phyloP scores from a whole-genome alignment of 1,140 invertebrate species.

The Procambarus virginalis region DNA sequence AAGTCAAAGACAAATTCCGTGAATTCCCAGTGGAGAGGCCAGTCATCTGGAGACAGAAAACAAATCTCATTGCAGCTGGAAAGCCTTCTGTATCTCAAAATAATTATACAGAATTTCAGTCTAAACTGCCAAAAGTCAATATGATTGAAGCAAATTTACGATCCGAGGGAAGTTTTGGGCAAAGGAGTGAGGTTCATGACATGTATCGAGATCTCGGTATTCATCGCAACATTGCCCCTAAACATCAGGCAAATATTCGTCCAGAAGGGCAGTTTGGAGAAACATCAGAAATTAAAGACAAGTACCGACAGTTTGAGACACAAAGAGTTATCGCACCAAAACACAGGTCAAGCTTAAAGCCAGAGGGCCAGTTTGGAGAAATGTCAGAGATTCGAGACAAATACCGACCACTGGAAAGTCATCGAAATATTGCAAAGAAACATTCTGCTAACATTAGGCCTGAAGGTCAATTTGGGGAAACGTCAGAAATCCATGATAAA shows the following conservation, averaged over 20 bases:
- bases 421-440: slow-evolving; percentile 26
- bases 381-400: slow-evolving; percentile 22
- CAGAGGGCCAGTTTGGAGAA: slow-evolving; percentile 27
- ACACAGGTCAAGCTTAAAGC: slow-evolving; percentile 15
- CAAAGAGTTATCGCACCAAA: slow-evolving; percentile 6
- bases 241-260: slow-evolving; percentile 9
- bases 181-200: slow-evolving; percentile 26
- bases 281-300: slow-evolving; percentile 45
- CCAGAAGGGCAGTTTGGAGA: slow-evolving; percentile 37
- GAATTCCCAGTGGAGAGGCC: background rate
- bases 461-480: slow-evolving; percentile 49
- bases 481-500: slow-evolving; percentile 31
- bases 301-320: slow-evolving; percentile 26
- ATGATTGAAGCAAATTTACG: slow-evolving; percentile 1
- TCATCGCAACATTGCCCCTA: slow-evolving; percentile 19
- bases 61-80: slow-evolving; percentile 19
- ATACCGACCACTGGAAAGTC: background rate
- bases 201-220: background rate
- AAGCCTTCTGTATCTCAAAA: slow-evolving; percentile 13
- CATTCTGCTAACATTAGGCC: slow-evolving; percentile 26
- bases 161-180: slow-evolving; percentile 10
- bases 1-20: slow-evolving; percentile 28
- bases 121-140: background rate
- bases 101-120: background rate
- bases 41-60: slow-evolving; percentile 19